Base-by-base conservation (phyloP, 2,113 vertebrate species). In the Thryonomys swinderianus region DNA sequence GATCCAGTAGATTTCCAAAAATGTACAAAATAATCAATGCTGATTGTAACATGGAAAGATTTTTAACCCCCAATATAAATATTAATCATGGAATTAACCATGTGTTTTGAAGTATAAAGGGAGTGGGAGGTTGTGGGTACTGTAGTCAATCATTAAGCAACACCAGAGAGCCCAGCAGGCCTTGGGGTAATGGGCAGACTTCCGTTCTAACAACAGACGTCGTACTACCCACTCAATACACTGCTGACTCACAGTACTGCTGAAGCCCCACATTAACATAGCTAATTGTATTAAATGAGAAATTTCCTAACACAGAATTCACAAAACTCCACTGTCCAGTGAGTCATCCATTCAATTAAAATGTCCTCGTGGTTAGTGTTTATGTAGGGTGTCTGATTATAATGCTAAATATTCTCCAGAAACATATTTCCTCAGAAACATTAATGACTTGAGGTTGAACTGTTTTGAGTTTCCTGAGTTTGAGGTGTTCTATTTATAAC, bases 311-410 rank as follows among this genome's bases (percentile, higher is more conserved):
- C 4, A 96, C 2, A 18, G 64, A 79, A 67, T 51, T 62, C 45
- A 79, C 79, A 90, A 90, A 91, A 92, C 14, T 45, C 82, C 80
- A 89, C 11, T 55, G n/a, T 91, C 74, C 88, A 88, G 82, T 86
- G 67, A 86, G 61, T 40, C 45, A 91, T 14, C 23, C 81, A 83
- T 82, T 93, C 20, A 67, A 84, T 74, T 73, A 88, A 93, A 86
- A 97, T 45, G 18, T 73, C 40, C 17, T 81, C 62, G 81, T 69
- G 79, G 37, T 81, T 76, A 57, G n/a, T 61, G 71, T 42, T 73
- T 64, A 78, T 23, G 20, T 13, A 57, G 0, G 3, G 14, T 67
- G 67, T 61, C 57, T 85, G 11, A 90, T 55, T 66, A 45, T 67
- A 81, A 79, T 42, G 53, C 55, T 73, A 62, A 88, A 86, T 85